phyloP scores from a whole-genome alignment of 2,797 vertebrate genomes.

The Thripadectes ignobilis region DNA sequence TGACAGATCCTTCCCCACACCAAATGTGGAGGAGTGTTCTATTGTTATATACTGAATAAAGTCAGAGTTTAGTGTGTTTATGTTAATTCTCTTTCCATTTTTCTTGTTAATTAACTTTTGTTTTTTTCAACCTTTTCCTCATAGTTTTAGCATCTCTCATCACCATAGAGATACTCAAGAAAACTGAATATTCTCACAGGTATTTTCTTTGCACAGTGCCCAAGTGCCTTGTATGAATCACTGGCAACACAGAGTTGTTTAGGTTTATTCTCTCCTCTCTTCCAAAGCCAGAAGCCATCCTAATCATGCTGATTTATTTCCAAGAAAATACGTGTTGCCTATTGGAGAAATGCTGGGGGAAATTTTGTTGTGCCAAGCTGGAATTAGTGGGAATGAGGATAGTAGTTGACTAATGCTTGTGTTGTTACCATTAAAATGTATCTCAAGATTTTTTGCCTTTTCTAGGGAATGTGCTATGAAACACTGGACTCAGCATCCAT shows the following conservation, averaged over 20 bases:
- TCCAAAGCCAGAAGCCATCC: not conserved
- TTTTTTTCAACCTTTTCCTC: not conserved
- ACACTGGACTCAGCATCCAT: not conserved
- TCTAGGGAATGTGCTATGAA: not conserved
- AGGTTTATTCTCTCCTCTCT: not conserved
- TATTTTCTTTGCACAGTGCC: not conserved
- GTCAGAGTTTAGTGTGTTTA: not conserved
- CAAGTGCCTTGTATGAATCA: not conserved
- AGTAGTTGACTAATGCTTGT: not conserved
- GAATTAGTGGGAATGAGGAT: not conserved
- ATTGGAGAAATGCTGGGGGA: not conserved
- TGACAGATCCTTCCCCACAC: not conserved
- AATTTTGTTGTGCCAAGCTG: not conserved
- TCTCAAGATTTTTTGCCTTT: not conserved
- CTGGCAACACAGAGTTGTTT: not conserved
- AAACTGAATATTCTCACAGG: not conserved
- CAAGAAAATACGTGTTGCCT: not conserved
- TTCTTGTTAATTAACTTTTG: not conserved
- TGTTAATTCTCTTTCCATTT: not conserved
- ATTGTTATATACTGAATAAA: not conserved
- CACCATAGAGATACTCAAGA: not conserved
- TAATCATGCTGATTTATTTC: not conserved
- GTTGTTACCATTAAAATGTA: not conserved
- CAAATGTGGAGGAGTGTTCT: not conserved
- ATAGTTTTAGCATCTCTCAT: not conserved